Evolutionary conservation across 2,113 vertebrate genomes (phyloP), one percentile per base, ranked within the genome.

Genomic region (Podarcis raffonei): DNA sequence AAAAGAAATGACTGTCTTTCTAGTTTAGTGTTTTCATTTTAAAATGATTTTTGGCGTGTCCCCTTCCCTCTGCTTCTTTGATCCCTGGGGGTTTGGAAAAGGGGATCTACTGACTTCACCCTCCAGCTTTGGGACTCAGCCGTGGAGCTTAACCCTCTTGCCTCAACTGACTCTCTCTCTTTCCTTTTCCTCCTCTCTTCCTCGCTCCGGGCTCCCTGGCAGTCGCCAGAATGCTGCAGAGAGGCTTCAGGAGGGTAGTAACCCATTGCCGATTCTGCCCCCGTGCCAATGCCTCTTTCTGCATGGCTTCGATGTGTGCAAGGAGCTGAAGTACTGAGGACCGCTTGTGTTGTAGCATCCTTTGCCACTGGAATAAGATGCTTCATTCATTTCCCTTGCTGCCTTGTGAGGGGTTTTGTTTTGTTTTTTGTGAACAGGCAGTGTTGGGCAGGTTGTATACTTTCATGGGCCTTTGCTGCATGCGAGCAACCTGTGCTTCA

Each of bases 121-220:
- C 57, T 20, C 4, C 57, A 62, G 11, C 62, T 59, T 59, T n/a
- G 37, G 18, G 71, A 18, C 18, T 69, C 42, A 32, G 37, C 7
- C 18, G 7, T 76, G 25, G 71, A 35, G 71, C 23, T 20, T 42
- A 30, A 4, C 18, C 35, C 22, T 39, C 3, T 77, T 91, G 65
- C 59, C 76, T 18, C 86, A 30, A 62, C 0, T 18, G 20, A 1
- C 84, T 77, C 1, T 1, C 65, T 94, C 53, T 59, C 12, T 79
- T 32, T 0, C 8, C 1, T 15, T 39, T 84, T 0, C 72, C 30
- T 0, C 72, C 0, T 4, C 0, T 22, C 39, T 77, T 0, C 81
- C 1, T 87, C 13, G 22, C 0, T 8, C 76, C 53, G 65, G 37
- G 65, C 81, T 1, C 0, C 35, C 0, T 13, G 53, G 39, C 66